phyloP scores from a whole-genome alignment of 2,888 invertebrate genomes.

The Spicauda simplicius region DNA sequence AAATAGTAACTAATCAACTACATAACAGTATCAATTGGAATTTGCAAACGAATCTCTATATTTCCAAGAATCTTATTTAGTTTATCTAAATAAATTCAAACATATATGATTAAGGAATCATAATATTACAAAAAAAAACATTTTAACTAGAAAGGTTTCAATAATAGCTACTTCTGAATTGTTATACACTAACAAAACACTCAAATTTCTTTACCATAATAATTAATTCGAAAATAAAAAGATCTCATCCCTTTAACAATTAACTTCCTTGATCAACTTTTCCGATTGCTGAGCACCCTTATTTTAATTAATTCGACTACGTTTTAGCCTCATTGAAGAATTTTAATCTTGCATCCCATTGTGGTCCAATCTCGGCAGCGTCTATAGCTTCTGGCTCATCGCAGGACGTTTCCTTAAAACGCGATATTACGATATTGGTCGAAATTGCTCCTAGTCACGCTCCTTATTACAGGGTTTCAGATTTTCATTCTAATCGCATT shows the following conservation, averaged over 20 bases:
- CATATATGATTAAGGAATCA: no score
- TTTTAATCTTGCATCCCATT: conserved; percentile 37
- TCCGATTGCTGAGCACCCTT: conserved; percentile 9
- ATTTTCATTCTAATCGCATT: conserved; percentile 79
- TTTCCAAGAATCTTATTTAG: no score
- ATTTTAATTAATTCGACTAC: conserved; percentile 31
- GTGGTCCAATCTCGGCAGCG: conserved; percentile 37
- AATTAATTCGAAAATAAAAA: no score
- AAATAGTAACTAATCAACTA: no score
- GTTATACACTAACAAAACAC: no score
- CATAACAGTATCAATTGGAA: no score
- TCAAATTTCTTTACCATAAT: no score
- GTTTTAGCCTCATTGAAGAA: conserved; percentile 28
- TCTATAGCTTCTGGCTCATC: conserved; percentile 44
- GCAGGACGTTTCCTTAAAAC: conserved; percentile 49
- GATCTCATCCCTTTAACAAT: not conserved
- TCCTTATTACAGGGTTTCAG: conserved; percentile 77
- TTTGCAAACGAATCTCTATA: no score
- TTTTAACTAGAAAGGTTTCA: no score
- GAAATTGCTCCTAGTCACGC: conserved; percentile 77
- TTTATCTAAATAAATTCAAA: no score
- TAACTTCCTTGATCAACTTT: conserved; percentile 7
- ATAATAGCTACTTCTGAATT: no score
- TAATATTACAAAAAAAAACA: no score
- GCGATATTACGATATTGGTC: conserved; percentile 71